phyloP scores from a whole-genome alignment of 1,140 invertebrate species.

The Panagrolaimus sp. region DNA sequence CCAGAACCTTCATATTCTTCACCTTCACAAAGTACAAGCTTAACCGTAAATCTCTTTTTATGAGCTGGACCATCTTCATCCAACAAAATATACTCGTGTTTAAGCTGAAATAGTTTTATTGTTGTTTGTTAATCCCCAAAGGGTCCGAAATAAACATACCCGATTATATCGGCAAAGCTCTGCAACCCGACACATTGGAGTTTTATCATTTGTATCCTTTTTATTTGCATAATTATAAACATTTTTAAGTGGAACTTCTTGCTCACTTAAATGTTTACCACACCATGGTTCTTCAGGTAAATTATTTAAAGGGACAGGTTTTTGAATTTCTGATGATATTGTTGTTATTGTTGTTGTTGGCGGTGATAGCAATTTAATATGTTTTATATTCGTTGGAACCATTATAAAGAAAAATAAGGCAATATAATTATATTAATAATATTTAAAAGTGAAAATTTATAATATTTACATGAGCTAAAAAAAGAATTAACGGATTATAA shows the following conservation, averaged over 20 bases:
- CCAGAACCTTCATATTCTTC: constrained; percentile 82
- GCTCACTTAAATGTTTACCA: constrained; percentile 41
- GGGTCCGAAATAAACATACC: too few relatives aligned
- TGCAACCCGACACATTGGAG: constrained; percentile 95
- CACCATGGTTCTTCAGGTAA: constrained; percentile 46
- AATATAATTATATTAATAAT: too few relatives aligned
- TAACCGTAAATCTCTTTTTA: constrained; percentile 91
- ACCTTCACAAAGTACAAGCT: constrained; percentile 77
- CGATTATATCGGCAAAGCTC: constrained; percentile 86
- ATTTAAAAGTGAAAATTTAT: too few relatives aligned
- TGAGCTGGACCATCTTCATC: constrained; percentile 82
- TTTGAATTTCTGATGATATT: too few relatives aligned
- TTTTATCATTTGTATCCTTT: constrained; percentile 77
- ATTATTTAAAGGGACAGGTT: too few relatives aligned
- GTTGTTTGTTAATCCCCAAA: not conserved
- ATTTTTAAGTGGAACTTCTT: constrained; percentile 32
- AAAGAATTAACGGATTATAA: too few relatives aligned
- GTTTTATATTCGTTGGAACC: too few relatives aligned
- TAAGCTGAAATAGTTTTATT: too few relatives aligned
- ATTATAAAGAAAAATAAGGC: too few relatives aligned
- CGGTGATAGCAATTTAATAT: too few relatives aligned
- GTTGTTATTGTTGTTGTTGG: too few relatives aligned
- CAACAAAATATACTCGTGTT: constrained; percentile 77
- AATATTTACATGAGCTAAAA: too few relatives aligned
- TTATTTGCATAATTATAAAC: constrained; percentile 47